phyloP scores from a whole-genome alignment of 2,113 vertebrate genomes.

The Vanacampus margaritifer region DNA sequence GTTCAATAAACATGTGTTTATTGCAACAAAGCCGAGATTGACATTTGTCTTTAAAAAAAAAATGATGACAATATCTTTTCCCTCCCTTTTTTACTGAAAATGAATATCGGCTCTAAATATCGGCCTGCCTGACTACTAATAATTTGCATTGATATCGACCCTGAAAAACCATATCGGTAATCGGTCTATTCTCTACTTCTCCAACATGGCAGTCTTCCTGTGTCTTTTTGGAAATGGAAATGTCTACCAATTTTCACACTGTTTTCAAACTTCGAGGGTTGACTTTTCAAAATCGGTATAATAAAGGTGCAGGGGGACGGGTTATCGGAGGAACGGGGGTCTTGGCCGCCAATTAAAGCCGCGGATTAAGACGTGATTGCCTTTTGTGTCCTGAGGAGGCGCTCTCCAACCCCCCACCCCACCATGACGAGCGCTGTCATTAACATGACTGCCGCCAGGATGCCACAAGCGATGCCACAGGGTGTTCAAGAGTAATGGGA shows the following conservation, averaged over 20 bases:
- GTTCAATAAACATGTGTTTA: too few relatives aligned
- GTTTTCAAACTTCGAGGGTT: neutral
- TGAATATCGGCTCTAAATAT: too few relatives aligned
- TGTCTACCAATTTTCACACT: neutral
- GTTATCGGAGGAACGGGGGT: constrained; percentile 1
- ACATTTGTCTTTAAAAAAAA: too few relatives aligned
- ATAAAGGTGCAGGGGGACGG: neutral
- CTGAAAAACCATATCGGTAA: too few relatives aligned
- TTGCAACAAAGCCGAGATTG: too few relatives aligned
- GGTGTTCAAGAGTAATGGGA: constrained; percentile 65
- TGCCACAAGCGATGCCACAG: constrained; percentile 53
- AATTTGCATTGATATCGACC: too few relatives aligned
- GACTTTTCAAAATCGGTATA: neutral
- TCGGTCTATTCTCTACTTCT: too few relatives aligned
- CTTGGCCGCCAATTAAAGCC: constrained; percentile 72
- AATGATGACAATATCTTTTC: too few relatives aligned
- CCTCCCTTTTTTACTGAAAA: too few relatives aligned
- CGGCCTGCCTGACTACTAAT: too few relatives aligned
- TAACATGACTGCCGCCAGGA: constrained; percentile 58
- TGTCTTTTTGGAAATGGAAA: too few relatives aligned
- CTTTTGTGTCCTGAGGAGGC: constrained; percentile 72
- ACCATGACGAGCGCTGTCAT: constrained; percentile 69
- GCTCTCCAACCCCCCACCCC: constrained; percentile 19
- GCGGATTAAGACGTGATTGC: constrained; percentile 74
- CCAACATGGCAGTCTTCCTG: too few relatives aligned